Evolutionary conservation across 2,888 invertebrate species (phyloP).

Genomic region (Tholera decimalis): DNA sequence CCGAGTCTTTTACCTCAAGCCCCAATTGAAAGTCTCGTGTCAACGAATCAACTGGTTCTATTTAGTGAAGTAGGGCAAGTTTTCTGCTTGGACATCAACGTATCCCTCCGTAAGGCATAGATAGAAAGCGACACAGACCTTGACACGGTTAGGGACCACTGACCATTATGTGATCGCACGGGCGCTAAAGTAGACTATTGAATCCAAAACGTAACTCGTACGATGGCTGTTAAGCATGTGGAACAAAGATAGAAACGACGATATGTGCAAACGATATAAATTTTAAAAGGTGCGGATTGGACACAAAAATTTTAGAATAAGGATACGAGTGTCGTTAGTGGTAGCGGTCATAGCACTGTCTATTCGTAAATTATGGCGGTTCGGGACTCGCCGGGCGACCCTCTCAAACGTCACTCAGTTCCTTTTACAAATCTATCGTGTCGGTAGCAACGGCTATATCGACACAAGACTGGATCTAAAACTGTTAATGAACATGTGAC

Average conservation of each 20-base stretch:
- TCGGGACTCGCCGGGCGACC: no score
- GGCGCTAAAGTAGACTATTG: conserved; percentile 1
- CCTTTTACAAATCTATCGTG: no score
- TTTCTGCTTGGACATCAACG: conserved; percentile 27
- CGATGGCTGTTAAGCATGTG: no score
- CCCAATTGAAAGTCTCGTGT: conserved; percentile 26
- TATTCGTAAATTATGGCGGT: no score
- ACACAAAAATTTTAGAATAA: no score
- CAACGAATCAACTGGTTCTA: conserved; percentile 14
- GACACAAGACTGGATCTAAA: neutral
- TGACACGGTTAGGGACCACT: conserved; percentile 53
- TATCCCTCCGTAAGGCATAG: conserved; percentile 20
- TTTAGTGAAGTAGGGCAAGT: conserved; percentile 46
- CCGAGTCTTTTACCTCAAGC: conserved; percentile 9
- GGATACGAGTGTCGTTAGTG: no score
- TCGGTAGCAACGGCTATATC: no score
- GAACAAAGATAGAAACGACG: no score
- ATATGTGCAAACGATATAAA: no score
- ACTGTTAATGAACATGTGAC: neutral
- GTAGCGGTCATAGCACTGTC: no score
- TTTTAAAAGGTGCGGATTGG: no score
- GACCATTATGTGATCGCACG: conserved; percentile 23
- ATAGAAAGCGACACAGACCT: conserved; percentile 63
- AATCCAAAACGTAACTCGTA: conserved; percentile 3
- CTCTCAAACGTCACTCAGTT: no score